Evolutionary conservation across 53 echinoderm and acorn worm genomes (phyloP).

Genomic region (Pentamera pediparva): DNA sequence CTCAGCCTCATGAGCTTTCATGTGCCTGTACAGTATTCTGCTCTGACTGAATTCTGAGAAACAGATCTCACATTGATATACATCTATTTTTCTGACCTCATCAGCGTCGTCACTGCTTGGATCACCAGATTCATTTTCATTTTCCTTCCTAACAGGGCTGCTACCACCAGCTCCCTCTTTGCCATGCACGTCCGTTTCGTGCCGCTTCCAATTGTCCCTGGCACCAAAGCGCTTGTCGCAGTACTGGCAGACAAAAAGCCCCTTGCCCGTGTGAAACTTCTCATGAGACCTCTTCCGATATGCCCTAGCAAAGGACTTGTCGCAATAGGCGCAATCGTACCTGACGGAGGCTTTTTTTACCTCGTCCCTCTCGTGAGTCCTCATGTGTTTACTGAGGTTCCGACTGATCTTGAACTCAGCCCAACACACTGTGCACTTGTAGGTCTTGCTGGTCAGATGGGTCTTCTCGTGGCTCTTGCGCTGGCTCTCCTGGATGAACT

Average conservation of each 20-base stretch:
- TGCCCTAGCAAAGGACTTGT: not conserved
- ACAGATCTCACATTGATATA: not conserved
- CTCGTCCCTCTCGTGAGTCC: not conserved
- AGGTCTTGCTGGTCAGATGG: not conserved
- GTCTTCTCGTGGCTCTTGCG: constrained; percentile 24
- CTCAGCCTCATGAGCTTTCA: constrained; percentile 4
- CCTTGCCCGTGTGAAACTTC: constrained; percentile 16
- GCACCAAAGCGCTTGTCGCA: not conserved
- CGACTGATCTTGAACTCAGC: not conserved
- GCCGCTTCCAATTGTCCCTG: not conserved
- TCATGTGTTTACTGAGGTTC: constrained; percentile 1
- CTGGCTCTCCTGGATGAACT: not conserved
- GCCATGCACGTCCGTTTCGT: too few species aligned
- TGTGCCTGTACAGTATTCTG: not conserved
- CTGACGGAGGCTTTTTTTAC: not conserved
- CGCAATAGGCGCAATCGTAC: constrained; percentile 6
- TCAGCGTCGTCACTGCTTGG: too few species aligned
- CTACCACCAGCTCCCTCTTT: too few species aligned
- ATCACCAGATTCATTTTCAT: too few species aligned
- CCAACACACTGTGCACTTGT: not conserved
- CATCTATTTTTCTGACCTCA: not conserved
- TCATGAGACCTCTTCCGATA: constrained; percentile 4
- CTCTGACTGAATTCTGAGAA: not conserved
- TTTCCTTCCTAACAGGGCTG: too few species aligned
- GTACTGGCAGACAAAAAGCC: constrained; percentile 5